Evolutionary conservation across 2,888 invertebrate species (phyloP).

Genomic region (Trisateles emortualis): DNA sequence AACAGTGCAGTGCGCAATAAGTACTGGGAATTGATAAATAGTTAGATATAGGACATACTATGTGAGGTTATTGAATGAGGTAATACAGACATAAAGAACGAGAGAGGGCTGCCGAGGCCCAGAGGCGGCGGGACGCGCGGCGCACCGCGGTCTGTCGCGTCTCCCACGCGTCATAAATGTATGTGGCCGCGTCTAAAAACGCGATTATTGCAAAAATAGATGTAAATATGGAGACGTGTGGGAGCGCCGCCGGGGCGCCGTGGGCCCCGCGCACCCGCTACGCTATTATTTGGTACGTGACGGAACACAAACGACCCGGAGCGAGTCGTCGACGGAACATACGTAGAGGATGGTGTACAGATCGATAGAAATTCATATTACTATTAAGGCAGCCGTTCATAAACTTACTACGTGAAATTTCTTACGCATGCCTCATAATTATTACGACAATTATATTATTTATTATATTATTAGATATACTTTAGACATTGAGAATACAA

Average conservation of each 20-base stretch:
- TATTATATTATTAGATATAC: constrained; percentile 62
- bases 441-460: constrained; percentile 64
- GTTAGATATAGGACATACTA: constrained; percentile 65
- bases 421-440: constrained; percentile 69
- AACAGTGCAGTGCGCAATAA: constrained; percentile 83
- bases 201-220: constrained; percentile 44
- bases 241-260: constrained; percentile 17
- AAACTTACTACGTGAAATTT: constrained; percentile 68
- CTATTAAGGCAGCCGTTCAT: constrained; percentile 80
- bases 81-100: constrained; percentile 72
- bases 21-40: constrained; percentile 76
- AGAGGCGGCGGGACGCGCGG: constrained; percentile 20
- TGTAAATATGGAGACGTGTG: constrained; percentile 42
- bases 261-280: constrained; percentile 50
- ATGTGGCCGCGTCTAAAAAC: constrained; percentile 37
- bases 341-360: constrained; percentile 67
- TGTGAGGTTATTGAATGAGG: constrained; percentile 82
- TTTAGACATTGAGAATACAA: constrained; percentile 70
- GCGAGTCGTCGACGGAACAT: constrained; percentile 57
- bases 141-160: constrained; percentile 25
- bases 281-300: constrained; percentile 84
- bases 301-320: constrained; percentile 50
- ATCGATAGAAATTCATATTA: constrained; percentile 66
- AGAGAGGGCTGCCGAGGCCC: constrained; percentile 55
- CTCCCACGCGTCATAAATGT: constrained; percentile 25